Evolutionary conservation across 1,140 invertebrate genomes (phyloP).

Genomic region (Ceratoteleas bidentatus): DNA sequence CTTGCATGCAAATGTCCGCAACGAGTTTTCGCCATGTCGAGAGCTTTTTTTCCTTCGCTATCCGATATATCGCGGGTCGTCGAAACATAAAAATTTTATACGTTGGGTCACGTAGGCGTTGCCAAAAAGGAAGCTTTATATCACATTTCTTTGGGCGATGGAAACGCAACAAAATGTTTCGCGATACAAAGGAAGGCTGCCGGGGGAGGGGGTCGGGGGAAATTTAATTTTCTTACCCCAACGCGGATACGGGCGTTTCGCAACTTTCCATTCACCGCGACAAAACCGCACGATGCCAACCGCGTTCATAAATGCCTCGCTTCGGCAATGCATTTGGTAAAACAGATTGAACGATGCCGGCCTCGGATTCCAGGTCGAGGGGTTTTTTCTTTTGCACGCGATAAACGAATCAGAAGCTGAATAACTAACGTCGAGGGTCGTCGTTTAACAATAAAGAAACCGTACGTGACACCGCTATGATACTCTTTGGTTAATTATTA

Average conservation of each 20-base stretch:
- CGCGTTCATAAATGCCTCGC: conserved; percentile 49
- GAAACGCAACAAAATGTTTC: conserved; percentile 58
- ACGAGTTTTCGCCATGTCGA: too few species aligned
- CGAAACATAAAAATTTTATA: too few species aligned
- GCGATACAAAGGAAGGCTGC: conserved; percentile 37
- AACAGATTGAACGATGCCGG: conserved; percentile 54
- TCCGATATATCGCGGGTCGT: too few species aligned
- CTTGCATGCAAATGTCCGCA: too few species aligned
- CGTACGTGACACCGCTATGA: conserved; percentile 31
- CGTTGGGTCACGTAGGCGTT: conserved; percentile 17
- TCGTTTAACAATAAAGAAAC: conserved; percentile 58
- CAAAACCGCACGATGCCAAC: conserved; percentile 53
- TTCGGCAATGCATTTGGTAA: conserved; percentile 56
- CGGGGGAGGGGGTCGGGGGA: conserved; percentile 7
- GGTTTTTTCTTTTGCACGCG: conserved; percentile 61
- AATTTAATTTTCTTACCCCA: conserved; percentile 68
- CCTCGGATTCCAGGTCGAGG: conserved; percentile 49
- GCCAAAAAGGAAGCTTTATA: conserved; percentile 58
- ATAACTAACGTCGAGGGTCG: conserved; percentile 61
- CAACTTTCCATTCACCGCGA: conserved; percentile 62
- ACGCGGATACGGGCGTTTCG: conserved; percentile 39
- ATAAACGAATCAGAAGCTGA: conserved; percentile 70
- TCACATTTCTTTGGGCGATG: conserved; percentile 55
- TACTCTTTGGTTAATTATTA: conserved; percentile 29
- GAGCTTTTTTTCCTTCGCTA: too few species aligned